phyloP scores from a whole-genome alignment of 2,797 vertebrate species.

The Artibeus jamaicensis region DNA sequence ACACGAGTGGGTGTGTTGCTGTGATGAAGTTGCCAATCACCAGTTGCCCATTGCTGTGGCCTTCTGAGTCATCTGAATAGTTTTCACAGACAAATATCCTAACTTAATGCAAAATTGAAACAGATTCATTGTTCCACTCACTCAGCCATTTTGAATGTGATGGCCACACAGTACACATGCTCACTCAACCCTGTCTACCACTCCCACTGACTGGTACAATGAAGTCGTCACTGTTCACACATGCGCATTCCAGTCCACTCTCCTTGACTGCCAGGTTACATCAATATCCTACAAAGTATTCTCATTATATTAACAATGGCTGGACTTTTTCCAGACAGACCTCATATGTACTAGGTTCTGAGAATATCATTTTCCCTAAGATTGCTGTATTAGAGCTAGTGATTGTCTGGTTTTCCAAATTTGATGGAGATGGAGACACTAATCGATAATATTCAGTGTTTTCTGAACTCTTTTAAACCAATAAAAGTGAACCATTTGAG shows the following conservation, averaged over 20 bases:
- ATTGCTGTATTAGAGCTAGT: background rate
- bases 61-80: background rate
- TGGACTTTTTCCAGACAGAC: background rate
- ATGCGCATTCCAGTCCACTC: background rate
- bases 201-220: background rate
- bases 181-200: background rate
- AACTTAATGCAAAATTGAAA: background rate
- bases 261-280: background rate
- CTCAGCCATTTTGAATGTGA: background rate
- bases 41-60: background rate
- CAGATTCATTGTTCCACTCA: background rate
- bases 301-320: background rate
- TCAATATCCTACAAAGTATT: background rate
- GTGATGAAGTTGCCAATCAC: background rate
- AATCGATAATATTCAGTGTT: background rate
- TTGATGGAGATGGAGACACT: background rate
- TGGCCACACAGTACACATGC: background rate
- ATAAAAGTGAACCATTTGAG: background rate
- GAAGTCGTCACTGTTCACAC: background rate
- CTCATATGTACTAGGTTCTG: background rate
- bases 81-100: background rate
- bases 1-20: background rate
- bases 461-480: background rate
- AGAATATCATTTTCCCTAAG: background rate
- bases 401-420: background rate